Conservation (phyloP, 2,888 invertebrate genomes). For the Scaptodrosophila latifasciaeformis region DNA sequence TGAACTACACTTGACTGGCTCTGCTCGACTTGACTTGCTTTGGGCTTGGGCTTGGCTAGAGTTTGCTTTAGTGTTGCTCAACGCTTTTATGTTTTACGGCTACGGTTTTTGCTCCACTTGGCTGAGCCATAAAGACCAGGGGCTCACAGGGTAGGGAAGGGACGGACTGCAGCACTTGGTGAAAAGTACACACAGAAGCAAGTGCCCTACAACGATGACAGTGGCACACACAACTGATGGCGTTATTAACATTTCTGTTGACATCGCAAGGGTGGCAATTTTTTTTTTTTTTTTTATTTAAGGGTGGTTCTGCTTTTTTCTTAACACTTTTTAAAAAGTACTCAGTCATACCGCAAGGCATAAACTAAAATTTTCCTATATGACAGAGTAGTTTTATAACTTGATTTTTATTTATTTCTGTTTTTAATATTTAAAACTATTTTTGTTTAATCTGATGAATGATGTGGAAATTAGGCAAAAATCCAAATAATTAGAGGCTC, state of each 20-base stretch:
- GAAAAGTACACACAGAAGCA: constrained; percentile 28
- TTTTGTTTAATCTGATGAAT: no score
- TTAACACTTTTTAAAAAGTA: constrained; percentile 25
- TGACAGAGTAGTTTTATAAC: constrained; percentile 51
- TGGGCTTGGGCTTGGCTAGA: constrained; percentile 2
- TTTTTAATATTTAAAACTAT: no score
- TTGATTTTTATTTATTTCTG: constrained; percentile 25
- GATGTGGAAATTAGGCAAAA: no score
- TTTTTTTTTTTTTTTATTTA: constrained; percentile 8
- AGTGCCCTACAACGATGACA: constrained; percentile 12
- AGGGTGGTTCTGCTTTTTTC: constrained; percentile 8
- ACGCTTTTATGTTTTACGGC: constrained; percentile 31
- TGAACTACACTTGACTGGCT: constrained; percentile 65
- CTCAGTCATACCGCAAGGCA: constrained; percentile 31
- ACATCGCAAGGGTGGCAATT: constrained; percentile 50
- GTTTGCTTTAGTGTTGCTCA: constrained; percentile 15
- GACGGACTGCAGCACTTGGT: constrained; percentile 35
- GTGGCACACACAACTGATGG: constrained; percentile 21
- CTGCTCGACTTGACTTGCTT: constrained; percentile 22
- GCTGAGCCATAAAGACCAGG: constrained; percentile 37
- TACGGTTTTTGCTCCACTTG: constrained; percentile 44
- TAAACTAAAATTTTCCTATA: constrained; percentile 43
- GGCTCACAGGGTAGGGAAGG: constrained; percentile 7
- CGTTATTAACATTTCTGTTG: constrained; percentile 65
- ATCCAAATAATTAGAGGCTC: no score